Base-by-base conservation (phyloP, 2,888 invertebrate species). In the Prosapia bicincta region DNA sequence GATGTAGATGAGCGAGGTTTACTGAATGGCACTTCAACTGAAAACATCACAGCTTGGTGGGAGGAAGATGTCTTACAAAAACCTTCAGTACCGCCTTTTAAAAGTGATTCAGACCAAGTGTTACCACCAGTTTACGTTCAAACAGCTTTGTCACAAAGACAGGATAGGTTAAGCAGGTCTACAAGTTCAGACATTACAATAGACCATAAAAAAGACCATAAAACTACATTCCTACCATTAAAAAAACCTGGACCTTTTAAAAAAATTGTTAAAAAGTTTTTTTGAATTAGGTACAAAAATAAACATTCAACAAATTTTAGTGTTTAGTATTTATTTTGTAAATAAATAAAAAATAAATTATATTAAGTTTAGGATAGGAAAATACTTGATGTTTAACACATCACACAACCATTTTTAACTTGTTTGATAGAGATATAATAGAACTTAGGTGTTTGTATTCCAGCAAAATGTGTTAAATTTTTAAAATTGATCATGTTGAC, bases 221-320 rank as follows among this genome's bases (percentile, higher is more conserved):
- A 83, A 15, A 82, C 83, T 66, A 81, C 76, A 67, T 76, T 68
- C 68, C 72, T 71, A 20, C 74, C 43, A 5, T 71, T 72, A 79
- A 90, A 89, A 82, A 92, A 91, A 84, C 88, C 86, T 82, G 90
- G 90, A 83, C 89, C 91, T 82, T 88, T 94, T 80, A 93, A 91
- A 84, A 92, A 91, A 85, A 90, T 94, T 84, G 89, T 93, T 83
- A 93, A 90, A 82, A 93, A 93, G 87, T 91, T 94, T 83, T 94
- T 94, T 87, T 92, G 88, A 89, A 83, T 83, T 20, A 54, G 54
- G 20, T 54, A 54, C 20, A 54, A 54, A 54, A 54, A 20, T 54
- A 13, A 54, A 54, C 54, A 20, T 54, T 54, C 13, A 54, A 54
- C 54, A 54, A 54, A 54, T 54, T 54, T 3, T 54, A 54, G 54